A percentile compares a stretch with the other conserved stretches of the same genome.
These are phyloP conservation scores for Gallinago paraguaiae DNA, from an alignment of 2,113 vertebrate genomes.

Conservation along the genomic window DNA sequence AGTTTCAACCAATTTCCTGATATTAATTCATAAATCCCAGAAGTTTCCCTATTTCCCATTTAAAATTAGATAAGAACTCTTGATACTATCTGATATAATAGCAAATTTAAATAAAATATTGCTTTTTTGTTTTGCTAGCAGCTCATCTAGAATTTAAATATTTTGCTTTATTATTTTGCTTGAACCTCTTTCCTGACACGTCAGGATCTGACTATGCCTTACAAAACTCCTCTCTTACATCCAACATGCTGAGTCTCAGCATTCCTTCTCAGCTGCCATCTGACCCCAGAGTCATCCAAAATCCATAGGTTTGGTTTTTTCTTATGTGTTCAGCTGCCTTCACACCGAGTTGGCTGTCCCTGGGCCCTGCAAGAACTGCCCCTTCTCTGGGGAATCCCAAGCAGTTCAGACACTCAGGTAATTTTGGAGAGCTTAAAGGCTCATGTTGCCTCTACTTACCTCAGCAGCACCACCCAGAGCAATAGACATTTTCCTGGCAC, in stretches of 20 bases:
- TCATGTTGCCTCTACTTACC: neutral
- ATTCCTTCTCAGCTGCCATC: neutral
- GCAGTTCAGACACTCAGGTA: neutral
- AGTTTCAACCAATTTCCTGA: constrained; percentile 50
- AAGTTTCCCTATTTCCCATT: constrained; percentile 3
- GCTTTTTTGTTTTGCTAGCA: neutral
- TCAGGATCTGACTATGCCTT: neutral
- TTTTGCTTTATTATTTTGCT: neutral
- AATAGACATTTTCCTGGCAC: neutral
- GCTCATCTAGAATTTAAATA: neutral
- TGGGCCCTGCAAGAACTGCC: neutral
- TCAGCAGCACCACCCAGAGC: neutral
- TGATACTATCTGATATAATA: neutral
- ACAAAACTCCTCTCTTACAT: neutral
- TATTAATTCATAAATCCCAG: constrained; percentile 48
- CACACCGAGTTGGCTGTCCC: neutral
- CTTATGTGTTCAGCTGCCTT: constrained; percentile 9
- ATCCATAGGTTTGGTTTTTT: constrained; percentile 9
- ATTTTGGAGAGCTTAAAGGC: neutral
- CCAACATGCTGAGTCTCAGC: neutral
- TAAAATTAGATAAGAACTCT: constrained; percentile 22
- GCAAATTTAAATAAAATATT: constrained; percentile 50
- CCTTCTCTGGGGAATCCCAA: neutral
- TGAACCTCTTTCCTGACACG: neutral
- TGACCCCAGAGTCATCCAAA: constrained; percentile 6